phyloP scores from a whole-genome alignment of 2,113 vertebrate species.

The human region DNA sequence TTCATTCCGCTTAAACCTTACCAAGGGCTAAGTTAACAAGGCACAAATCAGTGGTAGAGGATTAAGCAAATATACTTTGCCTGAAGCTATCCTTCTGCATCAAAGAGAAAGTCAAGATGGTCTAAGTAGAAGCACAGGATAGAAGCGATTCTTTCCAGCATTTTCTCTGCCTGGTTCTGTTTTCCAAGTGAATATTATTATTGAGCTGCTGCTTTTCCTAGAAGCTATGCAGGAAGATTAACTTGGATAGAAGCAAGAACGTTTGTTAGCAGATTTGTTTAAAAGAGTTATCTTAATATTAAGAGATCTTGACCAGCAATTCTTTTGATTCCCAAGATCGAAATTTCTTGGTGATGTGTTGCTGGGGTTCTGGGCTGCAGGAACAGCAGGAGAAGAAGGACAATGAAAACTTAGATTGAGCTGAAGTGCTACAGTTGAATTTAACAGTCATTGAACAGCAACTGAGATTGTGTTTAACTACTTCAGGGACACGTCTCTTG shows the following conservation, averaged over 20 bases:
- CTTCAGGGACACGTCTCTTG: background rate
- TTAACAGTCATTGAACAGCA: background rate
- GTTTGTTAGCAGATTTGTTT: background rate
- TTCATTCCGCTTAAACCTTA: slow-evolving; percentile 19
- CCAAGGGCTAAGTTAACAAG: background rate
- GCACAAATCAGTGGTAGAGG: background rate
- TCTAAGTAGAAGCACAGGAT: background rate
- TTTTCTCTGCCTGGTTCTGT: background rate
- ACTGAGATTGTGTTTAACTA: slow-evolving; percentile 25
- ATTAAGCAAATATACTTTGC: slow-evolving; percentile 1
- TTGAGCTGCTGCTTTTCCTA: slow-evolving; percentile 1
- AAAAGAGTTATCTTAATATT: slow-evolving; percentile 38
- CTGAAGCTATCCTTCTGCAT: background rate
- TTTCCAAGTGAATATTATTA: background rate
- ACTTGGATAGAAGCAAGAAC: background rate
- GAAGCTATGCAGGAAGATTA: background rate
- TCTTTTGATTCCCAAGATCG: background rate
- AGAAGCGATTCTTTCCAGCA: background rate
- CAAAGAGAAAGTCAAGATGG: slow-evolving; percentile 10
- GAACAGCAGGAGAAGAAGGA: background rate
- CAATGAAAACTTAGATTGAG: background rate
- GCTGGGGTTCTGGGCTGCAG: background rate
- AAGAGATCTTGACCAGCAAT: background rate
- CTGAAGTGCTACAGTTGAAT: background rate
- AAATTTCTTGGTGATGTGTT: background rate